These are phyloP conservation scores for Tipula lateralis DNA, from an alignment of 2,888 invertebrate genomes.

Conservation along the genomic window DNA sequence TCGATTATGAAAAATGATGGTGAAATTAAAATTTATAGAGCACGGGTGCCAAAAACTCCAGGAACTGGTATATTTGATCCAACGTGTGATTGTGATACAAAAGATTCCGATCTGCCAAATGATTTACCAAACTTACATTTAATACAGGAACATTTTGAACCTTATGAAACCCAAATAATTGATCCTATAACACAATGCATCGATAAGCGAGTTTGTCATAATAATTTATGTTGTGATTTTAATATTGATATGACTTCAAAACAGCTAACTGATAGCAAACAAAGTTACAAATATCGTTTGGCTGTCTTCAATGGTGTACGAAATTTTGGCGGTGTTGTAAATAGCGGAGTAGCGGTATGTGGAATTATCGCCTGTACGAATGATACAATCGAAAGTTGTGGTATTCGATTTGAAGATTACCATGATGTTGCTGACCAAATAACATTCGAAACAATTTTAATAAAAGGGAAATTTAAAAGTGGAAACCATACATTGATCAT, in stretches of 20 bases:
- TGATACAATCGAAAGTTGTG: conserved; percentile 41
- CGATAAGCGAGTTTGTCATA: background rate
- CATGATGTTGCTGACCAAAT: conserved; percentile 37
- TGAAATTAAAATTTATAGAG: background rate
- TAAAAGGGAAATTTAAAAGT: background rate
- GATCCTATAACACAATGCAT: background rate
- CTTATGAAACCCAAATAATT: background rate
- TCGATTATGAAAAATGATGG: conserved; percentile 39
- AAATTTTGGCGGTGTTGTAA: conserved; percentile 41
- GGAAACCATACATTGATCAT: background rate
- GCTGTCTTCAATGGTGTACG: conserved; percentile 45
- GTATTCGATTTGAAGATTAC: conserved; percentile 37
- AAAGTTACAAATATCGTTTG: conserved; percentile 43
- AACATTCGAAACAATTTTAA: conserved; percentile 38
- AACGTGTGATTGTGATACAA: background rate
- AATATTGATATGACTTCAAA: background rate
- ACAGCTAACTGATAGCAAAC: background rate
- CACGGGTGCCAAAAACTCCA: conserved; percentile 29
- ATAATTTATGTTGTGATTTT: conserved; percentile 28
- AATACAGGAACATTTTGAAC: background rate
- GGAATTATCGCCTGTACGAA: conserved; percentile 45
- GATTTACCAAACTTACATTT: conserved; percentile 13
- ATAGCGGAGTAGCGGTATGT: conserved; percentile 46
- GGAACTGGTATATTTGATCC: background rate
- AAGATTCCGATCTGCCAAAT: background rate